These are phyloP conservation scores for Telmatherina bonti DNA, from an alignment of 2,797 vertebrate species.

Conservation along the genomic window DNA sequence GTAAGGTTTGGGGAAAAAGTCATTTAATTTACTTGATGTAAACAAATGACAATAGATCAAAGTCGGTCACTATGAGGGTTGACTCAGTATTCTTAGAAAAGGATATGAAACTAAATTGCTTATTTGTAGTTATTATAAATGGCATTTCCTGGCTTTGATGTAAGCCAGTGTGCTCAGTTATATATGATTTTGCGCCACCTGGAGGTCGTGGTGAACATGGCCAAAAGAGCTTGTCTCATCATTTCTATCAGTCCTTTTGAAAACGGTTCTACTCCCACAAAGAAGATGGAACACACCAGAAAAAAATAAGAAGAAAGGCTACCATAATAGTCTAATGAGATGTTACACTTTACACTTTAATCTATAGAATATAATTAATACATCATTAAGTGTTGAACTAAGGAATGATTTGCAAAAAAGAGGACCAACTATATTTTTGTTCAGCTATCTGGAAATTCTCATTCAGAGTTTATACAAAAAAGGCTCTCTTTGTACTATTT, in stretches of 20 bases:
- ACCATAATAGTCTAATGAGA: neutral
- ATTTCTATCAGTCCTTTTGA: neutral
- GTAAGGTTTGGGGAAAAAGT: too few species aligned
- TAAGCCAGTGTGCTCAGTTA: neutral
- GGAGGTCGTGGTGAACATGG: slow-evolving; percentile 15
- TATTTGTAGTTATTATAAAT: neutral
- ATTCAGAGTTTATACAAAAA: neutral
- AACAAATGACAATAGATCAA: too few species aligned
- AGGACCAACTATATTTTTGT: neutral
- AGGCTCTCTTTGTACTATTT: neutral
- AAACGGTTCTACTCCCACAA: neutral
- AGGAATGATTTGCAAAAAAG: neutral
- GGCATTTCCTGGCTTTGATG: neutral
- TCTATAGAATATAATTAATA: neutral
- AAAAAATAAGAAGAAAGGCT: neutral
- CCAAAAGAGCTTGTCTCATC: slow-evolving; percentile 27
- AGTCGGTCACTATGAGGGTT: neutral
- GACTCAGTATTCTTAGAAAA: neutral
- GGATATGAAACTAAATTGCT: neutral
- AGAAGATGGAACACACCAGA: slow-evolving; percentile 24
- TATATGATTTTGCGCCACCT: slow-evolving; percentile 49
- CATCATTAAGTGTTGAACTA: neutral
- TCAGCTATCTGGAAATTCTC: too few species aligned
- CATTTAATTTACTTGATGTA: too few species aligned
- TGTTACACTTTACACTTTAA: neutral